These are phyloP conservation scores for Cyphotilapia sp. DNA, from an alignment of 2,113 vertebrate species.

Conservation along the genomic window DNA sequence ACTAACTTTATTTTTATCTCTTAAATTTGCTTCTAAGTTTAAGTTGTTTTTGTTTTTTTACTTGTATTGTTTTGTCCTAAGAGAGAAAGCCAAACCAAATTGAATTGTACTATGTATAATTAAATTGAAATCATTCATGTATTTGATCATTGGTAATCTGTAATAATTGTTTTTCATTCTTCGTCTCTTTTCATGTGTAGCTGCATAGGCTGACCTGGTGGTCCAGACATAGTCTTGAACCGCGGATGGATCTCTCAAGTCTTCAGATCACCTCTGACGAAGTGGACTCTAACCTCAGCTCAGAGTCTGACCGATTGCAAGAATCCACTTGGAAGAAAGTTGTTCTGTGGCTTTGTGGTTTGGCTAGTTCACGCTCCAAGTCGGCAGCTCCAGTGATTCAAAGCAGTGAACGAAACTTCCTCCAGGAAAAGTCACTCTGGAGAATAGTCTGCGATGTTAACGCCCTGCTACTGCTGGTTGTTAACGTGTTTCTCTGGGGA, in stretches of 20 bases:
- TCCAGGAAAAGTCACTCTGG: conserved; percentile 79
- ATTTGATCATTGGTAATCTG: not conserved
- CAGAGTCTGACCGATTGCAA: not conserved
- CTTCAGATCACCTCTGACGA: not conserved
- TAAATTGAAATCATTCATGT: not conserved
- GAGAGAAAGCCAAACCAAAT: not conserved
- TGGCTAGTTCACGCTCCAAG: conserved; percentile 20
- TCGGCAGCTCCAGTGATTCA: conserved; percentile 24
- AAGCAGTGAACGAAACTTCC: conserved; percentile 69
- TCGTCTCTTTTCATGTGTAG: conserved; percentile 49
- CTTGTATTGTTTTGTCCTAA: not conserved
- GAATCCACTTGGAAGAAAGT: conserved; percentile 62
- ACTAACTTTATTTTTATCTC: not conserved
- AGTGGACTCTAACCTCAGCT: not conserved
- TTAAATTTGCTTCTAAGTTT: not conserved
- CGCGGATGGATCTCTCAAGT: conserved; percentile 33
- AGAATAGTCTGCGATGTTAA: conserved; percentile 77
- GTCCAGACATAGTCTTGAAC: conserved; percentile 71
- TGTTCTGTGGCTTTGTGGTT: conserved; percentile 79
- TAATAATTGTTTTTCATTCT: not conserved
- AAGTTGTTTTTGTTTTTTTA: not conserved
- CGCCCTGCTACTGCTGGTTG: conserved; percentile 76
- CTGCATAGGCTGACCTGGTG: conserved; percentile 85
- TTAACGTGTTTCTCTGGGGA: conserved; percentile 88
- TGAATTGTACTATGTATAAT: not conserved